Conservation (phyloP, 2,797 vertebrate genomes). For the Astyanax mexicanus region DNA sequence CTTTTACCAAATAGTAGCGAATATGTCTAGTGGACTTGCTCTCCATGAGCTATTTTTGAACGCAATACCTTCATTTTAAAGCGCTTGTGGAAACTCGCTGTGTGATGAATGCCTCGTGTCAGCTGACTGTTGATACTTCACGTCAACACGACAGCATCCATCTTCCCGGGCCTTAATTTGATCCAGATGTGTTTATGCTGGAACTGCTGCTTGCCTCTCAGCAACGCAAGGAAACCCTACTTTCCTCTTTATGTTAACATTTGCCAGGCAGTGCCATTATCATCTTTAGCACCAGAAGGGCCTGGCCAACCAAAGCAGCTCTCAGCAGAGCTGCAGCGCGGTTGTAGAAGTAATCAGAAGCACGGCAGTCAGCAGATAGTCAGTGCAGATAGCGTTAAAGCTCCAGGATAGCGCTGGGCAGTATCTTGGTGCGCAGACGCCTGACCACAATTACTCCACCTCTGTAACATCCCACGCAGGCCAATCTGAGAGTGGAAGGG, state of each 20-base stretch:
- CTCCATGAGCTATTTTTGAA: not conserved
- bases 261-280: constrained; percentile 43
- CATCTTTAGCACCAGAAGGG: constrained; percentile 39
- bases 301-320: constrained; percentile 46
- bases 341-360: constrained; percentile 40
- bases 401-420: constrained; percentile 9
- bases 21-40: not conserved
- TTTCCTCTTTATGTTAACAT: constrained; percentile 31
- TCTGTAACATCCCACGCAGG: constrained; percentile 43
- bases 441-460: constrained; percentile 51
- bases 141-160: constrained; percentile 33
- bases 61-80: constrained; percentile 15
- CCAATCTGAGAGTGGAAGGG: constrained; percentile 10
- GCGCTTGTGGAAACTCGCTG: not conserved
- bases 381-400: constrained; percentile 6
- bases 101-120: constrained; percentile 19
- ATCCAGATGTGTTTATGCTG: constrained; percentile 61
- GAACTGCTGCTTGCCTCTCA: constrained; percentile 26
- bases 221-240: constrained; percentile 33
- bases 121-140: constrained; percentile 23
- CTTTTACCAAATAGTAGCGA: too few species aligned
- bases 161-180: constrained; percentile 43
- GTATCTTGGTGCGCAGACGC: constrained; percentile 17
- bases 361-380: constrained; percentile 40
- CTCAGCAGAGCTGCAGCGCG: constrained; percentile 13